A percentile compares a stretch with the other conserved stretches of the same genome.
Conservation (phyloP, 2,888 invertebrate species). For the Trichacis sp. region DNA sequence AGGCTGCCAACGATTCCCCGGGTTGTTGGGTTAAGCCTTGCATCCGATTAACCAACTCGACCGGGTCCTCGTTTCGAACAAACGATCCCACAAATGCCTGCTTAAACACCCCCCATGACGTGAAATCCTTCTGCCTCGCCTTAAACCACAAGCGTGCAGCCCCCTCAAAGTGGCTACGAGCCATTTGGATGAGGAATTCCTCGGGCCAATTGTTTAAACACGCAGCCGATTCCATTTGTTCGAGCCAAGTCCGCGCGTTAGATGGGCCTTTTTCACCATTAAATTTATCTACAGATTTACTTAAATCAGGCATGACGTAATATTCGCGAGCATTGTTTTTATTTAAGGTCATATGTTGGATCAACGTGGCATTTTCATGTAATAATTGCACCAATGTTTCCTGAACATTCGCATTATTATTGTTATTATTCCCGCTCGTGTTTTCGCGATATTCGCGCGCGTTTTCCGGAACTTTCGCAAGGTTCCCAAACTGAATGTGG, state of each 20-base stretch:
- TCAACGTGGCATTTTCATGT: background rate
- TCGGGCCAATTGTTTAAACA: slow-evolving; percentile 33
- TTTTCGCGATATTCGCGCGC: no score
- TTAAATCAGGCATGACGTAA: slow-evolving; percentile 29
- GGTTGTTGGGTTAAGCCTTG: no score
- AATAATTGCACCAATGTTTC: background rate
- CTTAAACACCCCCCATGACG: no score
- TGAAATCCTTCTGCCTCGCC: no score
- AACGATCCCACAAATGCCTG: no score
- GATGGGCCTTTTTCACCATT: slow-evolving; percentile 21
- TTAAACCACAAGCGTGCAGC: slow-evolving; percentile 29
- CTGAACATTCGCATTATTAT: no score
- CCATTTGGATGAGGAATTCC: slow-evolving; percentile 25
- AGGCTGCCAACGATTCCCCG: slow-evolving; percentile 10
- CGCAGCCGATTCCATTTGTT: slow-evolving; percentile 34
- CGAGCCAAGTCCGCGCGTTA: slow-evolving; percentile 26
- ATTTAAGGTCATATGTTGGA: background rate
- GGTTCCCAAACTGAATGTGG: no score
- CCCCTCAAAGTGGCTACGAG: slow-evolving; percentile 28
- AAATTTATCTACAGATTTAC: slow-evolving; percentile 11
- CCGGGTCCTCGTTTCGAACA: no score
- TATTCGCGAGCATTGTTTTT: slow-evolving; percentile 3
- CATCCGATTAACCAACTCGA: no score
- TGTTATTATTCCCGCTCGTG: no score
- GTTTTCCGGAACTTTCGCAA: no score